phyloP scores from a whole-genome alignment of 2,888 invertebrate species.

The Dusona sp. region DNA sequence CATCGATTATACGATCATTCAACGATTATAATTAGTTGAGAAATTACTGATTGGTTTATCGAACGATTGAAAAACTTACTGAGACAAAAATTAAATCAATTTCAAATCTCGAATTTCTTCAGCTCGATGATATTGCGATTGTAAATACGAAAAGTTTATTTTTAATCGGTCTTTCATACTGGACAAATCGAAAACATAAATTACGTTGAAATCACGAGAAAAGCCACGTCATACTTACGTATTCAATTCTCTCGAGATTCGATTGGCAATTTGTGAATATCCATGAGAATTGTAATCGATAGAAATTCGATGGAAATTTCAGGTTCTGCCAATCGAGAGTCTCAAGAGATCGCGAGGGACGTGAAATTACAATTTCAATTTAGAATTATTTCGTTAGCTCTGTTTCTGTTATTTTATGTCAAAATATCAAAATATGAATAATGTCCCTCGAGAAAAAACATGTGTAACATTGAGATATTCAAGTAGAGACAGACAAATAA shows the following conservation, averaged over 20 bases:
- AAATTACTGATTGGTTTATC: background rate
- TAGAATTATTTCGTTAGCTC: background rate
- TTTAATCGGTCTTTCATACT: background rate
- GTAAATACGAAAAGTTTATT: slow-evolving; percentile 5
- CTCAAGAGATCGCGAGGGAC: slow-evolving; percentile 47
- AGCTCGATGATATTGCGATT: background rate
- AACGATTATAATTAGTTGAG: background rate
- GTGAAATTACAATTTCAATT: background rate
- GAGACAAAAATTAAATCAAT: background rate
- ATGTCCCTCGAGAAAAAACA: slow-evolving; percentile 50
- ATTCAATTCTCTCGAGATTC: slow-evolving; percentile 12
- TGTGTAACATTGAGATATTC: slow-evolving; percentile 55
- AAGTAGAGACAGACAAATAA: slow-evolving; percentile 42
- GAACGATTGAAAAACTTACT: background rate
- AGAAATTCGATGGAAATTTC: slow-evolving; percentile 17
- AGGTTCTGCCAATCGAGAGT: slow-evolving; percentile 35
- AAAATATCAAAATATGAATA: background rate
- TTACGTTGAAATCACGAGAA: slow-evolving; percentile 37
- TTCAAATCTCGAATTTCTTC: too few relatives aligned
- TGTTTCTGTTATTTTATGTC: background rate
- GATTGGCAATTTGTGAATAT: slow-evolving; percentile 6
- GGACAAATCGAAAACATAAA: background rate
- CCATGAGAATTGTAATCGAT: background rate
- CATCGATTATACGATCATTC: background rate
- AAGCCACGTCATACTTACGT: slow-evolving; percentile 40